These are phyloP conservation scores for Neuroscelio doddi DNA, from an alignment of 2,888 invertebrate species.

Conservation along the genomic window DNA sequence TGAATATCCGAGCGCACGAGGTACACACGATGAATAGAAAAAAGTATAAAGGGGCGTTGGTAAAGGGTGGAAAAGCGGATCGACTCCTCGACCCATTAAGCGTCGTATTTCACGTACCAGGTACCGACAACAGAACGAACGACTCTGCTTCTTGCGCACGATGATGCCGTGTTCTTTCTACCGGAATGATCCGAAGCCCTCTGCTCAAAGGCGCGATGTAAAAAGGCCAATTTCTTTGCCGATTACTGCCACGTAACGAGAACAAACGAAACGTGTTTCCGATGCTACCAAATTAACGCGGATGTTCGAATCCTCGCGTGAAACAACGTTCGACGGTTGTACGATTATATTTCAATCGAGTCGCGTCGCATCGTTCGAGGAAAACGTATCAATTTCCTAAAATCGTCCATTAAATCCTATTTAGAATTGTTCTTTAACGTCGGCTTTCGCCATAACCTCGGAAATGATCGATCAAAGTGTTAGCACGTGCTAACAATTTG, in stretches of 20 bases:
- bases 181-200: slow-evolving; percentile 32
- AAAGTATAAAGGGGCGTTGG: slow-evolving; percentile 25
- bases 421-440: too few species aligned
- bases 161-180: slow-evolving; percentile 27
- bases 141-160: slow-evolving; percentile 14
- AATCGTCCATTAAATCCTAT: too few species aligned
- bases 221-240: slow-evolving; percentile 28
- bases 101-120: slow-evolving; percentile 55
- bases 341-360: too few species aligned
- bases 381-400: too few species aligned
- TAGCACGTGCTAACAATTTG: too few species aligned
- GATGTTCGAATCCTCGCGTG: too few species aligned
- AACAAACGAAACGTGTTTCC: slow-evolving; percentile 44
- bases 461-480: too few species aligned
- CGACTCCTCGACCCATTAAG: slow-evolving; percentile 57
- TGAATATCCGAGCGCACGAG: slow-evolving; percentile 27
- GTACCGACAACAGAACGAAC: slow-evolving; percentile 27
- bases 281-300: too few species aligned
- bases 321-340: too few species aligned
- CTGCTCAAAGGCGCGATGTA: slow-evolving; percentile 21
- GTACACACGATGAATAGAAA: slow-evolving; percentile 21
- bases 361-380: too few species aligned
- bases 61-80: slow-evolving; percentile 48
- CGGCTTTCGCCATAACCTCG: too few species aligned
- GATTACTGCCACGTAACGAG: slow-evolving; percentile 26